Base-by-base conservation (phyloP, 2,888 invertebrate genomes). In the Darwinula stevensoni region DNA sequence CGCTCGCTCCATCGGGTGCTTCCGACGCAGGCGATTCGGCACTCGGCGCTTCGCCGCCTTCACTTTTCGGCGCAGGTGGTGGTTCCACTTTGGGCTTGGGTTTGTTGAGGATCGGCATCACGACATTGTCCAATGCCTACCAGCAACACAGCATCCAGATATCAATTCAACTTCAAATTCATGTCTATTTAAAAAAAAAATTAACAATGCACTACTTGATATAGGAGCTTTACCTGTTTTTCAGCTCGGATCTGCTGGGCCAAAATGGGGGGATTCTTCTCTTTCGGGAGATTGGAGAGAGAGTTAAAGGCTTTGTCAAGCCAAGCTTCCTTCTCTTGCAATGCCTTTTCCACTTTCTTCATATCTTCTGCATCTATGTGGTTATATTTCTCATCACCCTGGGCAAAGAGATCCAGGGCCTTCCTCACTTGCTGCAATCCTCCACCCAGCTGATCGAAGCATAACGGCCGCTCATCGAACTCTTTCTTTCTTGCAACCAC, bases 401-500 rank as follows among this genome's bases (percentile, higher is more conserved):
- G 40, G n/a, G 59, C 63, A 47, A 64, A 71, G 40, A 63, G 60
- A 44, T 74, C 71, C 15, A 50, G 18, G 3, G 69, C 69, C 49
- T 78, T 76, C 43, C 69, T 67, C n/a, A 74, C 67, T 36, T 71
- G 54, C 46, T 76, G 73, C 32, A 91, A 58, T 14, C 67, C 57
- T 36, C 63, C 60, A 27, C 72, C 69, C 30, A 82, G 63, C 41
- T 75, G 72, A 38, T 86, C 76, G 37, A 88, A 57, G 1, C 70
- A 73, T 1, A 58, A 55, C 3, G 73, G 74, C 41, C 84, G 63
- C 11, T 69, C 61, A 46, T 78, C 73, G 40, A 59, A 71, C 50
- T 91, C 91, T 27, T 64, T 52, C 41, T 68, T 67, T 29, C 88
- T 64, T 39, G 66, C 66, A 44, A 73, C 73, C 34, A 91, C 74